Evolutionary conservation across 30 jellyfish, hydroid and myxozoan genomes (phyloP).

Genomic region (Sanderia malayensis): DNA sequence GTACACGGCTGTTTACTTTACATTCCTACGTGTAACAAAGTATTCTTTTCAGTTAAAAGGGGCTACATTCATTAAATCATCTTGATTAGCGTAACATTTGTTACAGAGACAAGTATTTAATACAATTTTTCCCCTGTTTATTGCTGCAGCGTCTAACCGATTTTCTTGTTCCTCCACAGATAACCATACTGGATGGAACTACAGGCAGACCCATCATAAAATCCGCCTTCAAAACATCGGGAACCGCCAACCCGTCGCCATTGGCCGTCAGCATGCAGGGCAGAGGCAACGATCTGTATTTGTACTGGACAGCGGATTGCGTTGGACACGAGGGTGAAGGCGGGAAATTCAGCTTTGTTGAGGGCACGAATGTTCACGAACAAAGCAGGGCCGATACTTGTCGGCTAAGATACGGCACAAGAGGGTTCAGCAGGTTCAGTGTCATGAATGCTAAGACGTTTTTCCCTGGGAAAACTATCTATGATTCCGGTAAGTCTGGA

Average conservation of each 20-base stretch:
- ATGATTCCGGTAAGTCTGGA: constrained; percentile 83
- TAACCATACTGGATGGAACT: constrained; percentile 71
- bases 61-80: too few species aligned
- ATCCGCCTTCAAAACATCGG: constrained; percentile 64
- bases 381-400: constrained; percentile 90
- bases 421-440: constrained; percentile 64
- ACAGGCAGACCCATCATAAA: constrained; percentile 55
- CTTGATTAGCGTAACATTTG: too few species aligned
- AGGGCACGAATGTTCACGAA: constrained; percentile 89
- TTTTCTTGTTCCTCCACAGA: not conserved
- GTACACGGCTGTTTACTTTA: too few species aligned
- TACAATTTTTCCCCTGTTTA: too few species aligned
- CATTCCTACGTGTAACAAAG: too few species aligned
- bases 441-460: constrained; percentile 75
- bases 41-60: too few species aligned
- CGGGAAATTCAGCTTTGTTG: constrained; percentile 71
- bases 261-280: constrained; percentile 90
- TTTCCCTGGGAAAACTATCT: constrained; percentile 88
- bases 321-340: constrained; percentile 82
- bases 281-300: constrained; percentile 83
- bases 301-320: constrained; percentile 95
- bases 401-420: constrained; percentile 63
- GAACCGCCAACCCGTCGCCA: constrained; percentile 86
- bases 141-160: too few species aligned
- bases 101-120: too few species aligned